These are phyloP conservation scores for Agrochola lychnidis DNA, from an alignment of 2,888 invertebrate genomes.

Conservation along the genomic window DNA sequence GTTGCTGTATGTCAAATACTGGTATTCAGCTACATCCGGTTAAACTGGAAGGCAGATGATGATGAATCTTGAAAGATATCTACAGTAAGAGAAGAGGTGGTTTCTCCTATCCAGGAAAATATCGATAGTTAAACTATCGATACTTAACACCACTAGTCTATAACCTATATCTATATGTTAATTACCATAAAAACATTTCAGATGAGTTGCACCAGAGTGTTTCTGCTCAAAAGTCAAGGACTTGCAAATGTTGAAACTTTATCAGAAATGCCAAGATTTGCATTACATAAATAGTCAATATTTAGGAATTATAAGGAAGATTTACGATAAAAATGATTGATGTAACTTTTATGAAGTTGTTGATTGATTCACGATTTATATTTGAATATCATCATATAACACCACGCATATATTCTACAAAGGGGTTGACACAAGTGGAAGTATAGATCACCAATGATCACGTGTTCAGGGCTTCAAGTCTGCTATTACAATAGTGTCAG, in stretches of 20 bases:
- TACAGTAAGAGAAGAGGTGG: neutral
- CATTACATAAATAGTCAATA: slow-evolving; percentile 42
- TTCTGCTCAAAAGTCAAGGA: slow-evolving; percentile 64
- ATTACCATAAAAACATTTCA: slow-evolving; percentile 15
- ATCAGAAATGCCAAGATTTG: slow-evolving; percentile 55
- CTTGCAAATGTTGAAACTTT: slow-evolving; percentile 30
- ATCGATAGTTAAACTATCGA: slow-evolving; percentile 38
- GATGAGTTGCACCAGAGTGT: slow-evolving; percentile 33
- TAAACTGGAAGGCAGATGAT: too few species aligned
- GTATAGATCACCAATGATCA: neutral
- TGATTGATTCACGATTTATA: neutral
- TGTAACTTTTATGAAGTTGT: neutral
- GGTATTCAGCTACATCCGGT: too few species aligned
- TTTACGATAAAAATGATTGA: slow-evolving; percentile 6
- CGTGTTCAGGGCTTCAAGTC: too few species aligned
- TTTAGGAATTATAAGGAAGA: slow-evolving; percentile 2
- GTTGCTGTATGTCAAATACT: too few species aligned
- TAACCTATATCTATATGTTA: slow-evolving; percentile 34
- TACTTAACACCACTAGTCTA: neutral
- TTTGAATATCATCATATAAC: neutral
- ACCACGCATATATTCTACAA: neutral
- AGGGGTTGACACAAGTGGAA: neutral
- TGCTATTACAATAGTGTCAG: too few species aligned
- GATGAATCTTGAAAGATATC: neutral
- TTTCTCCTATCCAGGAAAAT: neutral